These are phyloP conservation scores for Hirtodrosophila alboralis DNA, from an alignment of 2,888 invertebrate species.

Conservation along the genomic window DNA sequence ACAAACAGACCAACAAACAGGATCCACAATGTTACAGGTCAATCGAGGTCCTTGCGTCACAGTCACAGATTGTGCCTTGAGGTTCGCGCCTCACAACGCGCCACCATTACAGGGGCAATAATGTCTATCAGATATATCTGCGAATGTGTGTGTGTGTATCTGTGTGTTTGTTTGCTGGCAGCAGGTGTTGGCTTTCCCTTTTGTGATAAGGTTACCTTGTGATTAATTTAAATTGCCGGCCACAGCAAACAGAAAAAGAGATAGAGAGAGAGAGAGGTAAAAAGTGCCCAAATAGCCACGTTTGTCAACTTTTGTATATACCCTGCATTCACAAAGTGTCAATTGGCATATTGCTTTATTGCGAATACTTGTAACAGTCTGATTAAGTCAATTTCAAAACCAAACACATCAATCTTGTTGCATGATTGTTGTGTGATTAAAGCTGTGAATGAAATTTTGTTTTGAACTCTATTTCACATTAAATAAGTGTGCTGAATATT, in stretches of 20 bases:
- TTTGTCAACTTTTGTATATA: not conserved
- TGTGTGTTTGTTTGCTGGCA: conserved; percentile 4
- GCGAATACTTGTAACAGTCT: no score
- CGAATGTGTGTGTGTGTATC: conserved; percentile 11
- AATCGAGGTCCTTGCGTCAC: conserved; percentile 27
- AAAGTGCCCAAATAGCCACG: not conserved
- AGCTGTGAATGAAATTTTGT: no score
- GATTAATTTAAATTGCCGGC: conserved; percentile 73
- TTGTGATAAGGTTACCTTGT: conserved; percentile 68
- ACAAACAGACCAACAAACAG: conserved; percentile 34
- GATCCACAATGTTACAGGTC: conserved; percentile 18
- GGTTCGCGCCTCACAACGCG: conserved; percentile 11
- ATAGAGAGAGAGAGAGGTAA: no score
- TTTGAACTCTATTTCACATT: no score
- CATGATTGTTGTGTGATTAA: not conserved
- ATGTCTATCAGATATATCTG: conserved; percentile 19
- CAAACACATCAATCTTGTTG: not conserved
- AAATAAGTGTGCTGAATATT: no score
- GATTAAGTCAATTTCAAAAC: no score
- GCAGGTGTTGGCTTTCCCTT: conserved; percentile 64
- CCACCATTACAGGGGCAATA: conserved; percentile 34
- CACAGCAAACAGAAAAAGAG: conserved; percentile 36
- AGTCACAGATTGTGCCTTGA: not conserved
- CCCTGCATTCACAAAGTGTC: not conserved
- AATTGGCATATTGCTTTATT: not conserved